Evolutionary conservation across 2,888 invertebrate species (phyloP), one percentile per base, ranked within the genome.

Genomic region (Plebejus argus): DNA sequence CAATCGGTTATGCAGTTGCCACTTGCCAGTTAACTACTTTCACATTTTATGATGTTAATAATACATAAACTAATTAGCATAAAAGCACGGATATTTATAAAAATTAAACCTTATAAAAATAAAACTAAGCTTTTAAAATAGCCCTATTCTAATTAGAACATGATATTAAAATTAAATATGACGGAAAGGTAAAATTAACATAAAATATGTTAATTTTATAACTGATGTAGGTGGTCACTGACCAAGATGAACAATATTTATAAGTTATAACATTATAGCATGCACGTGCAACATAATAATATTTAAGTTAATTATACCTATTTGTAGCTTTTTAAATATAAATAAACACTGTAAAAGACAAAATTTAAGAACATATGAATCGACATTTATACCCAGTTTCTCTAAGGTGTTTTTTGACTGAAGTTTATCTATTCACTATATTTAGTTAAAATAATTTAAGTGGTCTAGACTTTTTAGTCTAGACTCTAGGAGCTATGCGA

Each of bases 81-180:
- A 45, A 53, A 53, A 53, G 49, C 49, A 53, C 18, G 18, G 28
- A 66, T 66, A 66, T 66, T 23, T 23, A 23, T 61, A 61, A 23
- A 56, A 56, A n/a, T 56, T 4, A 58, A 20, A 7, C 1, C 56
- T 20, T 20, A 53, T 53, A 53, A 18, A 53, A 18, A 58, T 58
- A 58, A 58, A 58, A 8, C 1, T 23, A 66, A 28, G 28, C 28
- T 66, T 66, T 66, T n/a, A n/a, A 28, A 66, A 15, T 66, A 6
- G 15, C 15, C 28, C 28, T 66, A 28, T 66, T 61, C 33, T 28
- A 66, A 61, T 66, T 28, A 28, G 7, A 66, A 66, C 28, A 18
- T 28, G 66, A 66, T 66, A 66, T 66, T 66, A 49, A 49, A 49
- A 66, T 66, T 66, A 49, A 49, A 49, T 49, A 66, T 28, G 66